Conservation (phyloP, 2,888 invertebrate genomes). For the Oligia strigilis region DNA sequence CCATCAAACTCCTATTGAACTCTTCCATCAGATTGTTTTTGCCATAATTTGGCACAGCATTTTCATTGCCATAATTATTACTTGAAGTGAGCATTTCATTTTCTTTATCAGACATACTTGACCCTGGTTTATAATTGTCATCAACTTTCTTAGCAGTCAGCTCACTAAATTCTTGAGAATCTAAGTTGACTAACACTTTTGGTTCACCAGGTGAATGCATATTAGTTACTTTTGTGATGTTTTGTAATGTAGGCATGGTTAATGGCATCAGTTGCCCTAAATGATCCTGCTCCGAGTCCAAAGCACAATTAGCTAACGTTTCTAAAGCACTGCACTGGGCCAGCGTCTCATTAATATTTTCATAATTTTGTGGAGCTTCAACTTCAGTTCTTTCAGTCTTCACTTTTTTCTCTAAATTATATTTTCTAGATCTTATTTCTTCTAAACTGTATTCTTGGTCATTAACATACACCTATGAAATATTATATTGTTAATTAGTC, state of each 20-base stretch:
- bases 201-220: conserved; percentile 89
- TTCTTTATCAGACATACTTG: conserved; percentile 78
- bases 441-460: conserved; percentile 94
- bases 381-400: conserved; percentile 79
- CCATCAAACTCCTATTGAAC: conserved; percentile 87
- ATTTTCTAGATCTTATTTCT: conserved; percentile 93
- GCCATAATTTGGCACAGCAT: conserved; percentile 77
- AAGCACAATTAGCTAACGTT: conserved; percentile 87
- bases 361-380: conserved; percentile 76
- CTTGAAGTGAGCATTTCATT: conserved; percentile 74
- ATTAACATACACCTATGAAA: conserved; percentile 84
- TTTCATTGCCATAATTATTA: conserved; percentile 76
- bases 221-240: conserved; percentile 86
- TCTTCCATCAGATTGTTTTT: conserved; percentile 88
- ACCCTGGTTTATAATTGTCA: conserved; percentile 75
- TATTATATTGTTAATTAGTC: conserved; percentile 6
- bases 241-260: conserved; percentile 85
- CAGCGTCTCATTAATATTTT: conserved; percentile 84
- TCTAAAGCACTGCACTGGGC: conserved; percentile 88
- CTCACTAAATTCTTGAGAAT: conserved; percentile 88
- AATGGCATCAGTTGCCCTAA: conserved; percentile 87
- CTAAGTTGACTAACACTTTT: conserved; percentile 86
- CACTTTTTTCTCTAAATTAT: conserved; percentile 81
- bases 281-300: conserved; percentile 87
- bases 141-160: conserved; percentile 80